Percentiles rank a stretch among this genome's conserved stretches.
Evolutionary conservation across 2,888 invertebrate species (phyloP).

Genomic region (Caenorhabditis sp.): DNA sequence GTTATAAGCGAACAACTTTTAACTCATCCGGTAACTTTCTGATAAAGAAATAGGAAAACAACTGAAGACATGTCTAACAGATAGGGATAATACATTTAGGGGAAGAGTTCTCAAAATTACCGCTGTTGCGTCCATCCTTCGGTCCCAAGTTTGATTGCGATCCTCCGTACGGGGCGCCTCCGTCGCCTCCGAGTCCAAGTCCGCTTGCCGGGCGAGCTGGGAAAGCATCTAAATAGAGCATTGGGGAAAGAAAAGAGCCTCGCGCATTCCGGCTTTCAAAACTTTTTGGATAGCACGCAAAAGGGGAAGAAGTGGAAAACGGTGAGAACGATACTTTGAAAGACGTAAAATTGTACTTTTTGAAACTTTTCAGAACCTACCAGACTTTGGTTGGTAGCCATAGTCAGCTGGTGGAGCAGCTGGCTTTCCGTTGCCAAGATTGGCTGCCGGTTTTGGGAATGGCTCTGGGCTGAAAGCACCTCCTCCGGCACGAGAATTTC

Average conservation of each 20-base stretch:
- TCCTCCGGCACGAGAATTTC: slow-evolving; percentile 64
- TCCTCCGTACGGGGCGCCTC: slow-evolving; percentile 51
- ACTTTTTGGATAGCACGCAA: not conserved
- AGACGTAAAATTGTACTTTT: not conserved
- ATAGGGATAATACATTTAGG: slow-evolving; percentile 16
- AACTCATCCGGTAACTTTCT: slow-evolving; percentile 20
- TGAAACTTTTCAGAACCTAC: slow-evolving; percentile 15
- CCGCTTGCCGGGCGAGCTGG: slow-evolving; percentile 46
- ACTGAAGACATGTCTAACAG: slow-evolving; percentile 10
- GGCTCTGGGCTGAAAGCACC: slow-evolving; percentile 57
- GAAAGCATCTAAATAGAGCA: slow-evolving; percentile 44
- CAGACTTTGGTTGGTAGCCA: slow-evolving; percentile 43
- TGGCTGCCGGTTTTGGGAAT: slow-evolving; percentile 36
- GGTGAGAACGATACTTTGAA: slow-evolving; percentile 1
- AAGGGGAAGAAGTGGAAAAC: slow-evolving; percentile 3
- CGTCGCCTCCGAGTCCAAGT: slow-evolving; percentile 44
- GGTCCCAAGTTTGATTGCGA: slow-evolving; percentile 51
- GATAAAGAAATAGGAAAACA: slow-evolving; percentile 2
- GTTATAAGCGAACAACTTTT: not conserved
- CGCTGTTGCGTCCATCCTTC: slow-evolving; percentile 61
- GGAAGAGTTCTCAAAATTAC: slow-evolving; percentile 33
- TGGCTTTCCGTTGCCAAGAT: slow-evolving; percentile 30
- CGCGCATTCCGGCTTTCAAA: slow-evolving; percentile 22
- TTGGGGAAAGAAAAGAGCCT: slow-evolving; percentile 15
- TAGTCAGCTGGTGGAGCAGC: slow-evolving; percentile 23